Percentiles rank a stretch among this genome's conserved stretches.
phyloP scores from a whole-genome alignment of 2,888 invertebrate species.

The Seira musarum region DNA sequence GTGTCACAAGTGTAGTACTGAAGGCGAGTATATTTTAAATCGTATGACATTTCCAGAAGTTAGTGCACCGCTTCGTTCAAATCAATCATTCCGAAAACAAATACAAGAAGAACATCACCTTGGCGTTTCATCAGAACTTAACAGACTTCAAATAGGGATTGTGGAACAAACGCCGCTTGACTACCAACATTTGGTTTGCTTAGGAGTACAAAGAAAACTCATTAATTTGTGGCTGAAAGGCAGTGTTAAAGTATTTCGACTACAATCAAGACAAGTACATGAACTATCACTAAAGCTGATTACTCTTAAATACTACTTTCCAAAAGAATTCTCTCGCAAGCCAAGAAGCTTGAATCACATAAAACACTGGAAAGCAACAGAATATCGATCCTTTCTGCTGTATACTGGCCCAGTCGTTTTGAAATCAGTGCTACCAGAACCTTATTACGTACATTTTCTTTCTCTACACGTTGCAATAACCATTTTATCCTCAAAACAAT shows the following conservation, averaged over 20 bases:
- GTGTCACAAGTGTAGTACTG: slow-evolving; percentile 32
- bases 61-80: not conserved
- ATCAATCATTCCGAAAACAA: slow-evolving; percentile 11
- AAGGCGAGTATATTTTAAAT: slow-evolving; percentile 17
- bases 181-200: slow-evolving; percentile 59
- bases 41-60: slow-evolving; percentile 18
- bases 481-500: slow-evolving; percentile 12
- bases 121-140: slow-evolving; percentile 20
- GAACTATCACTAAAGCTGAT: slow-evolving; percentile 33
- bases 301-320: slow-evolving; percentile 9
- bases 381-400: slow-evolving; percentile 69
- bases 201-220: slow-evolving; percentile 55
- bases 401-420: slow-evolving; percentile 69
- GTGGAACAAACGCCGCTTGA: slow-evolving; percentile 53
- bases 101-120: slow-evolving; percentile 15
- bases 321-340: slow-evolving; percentile 68
- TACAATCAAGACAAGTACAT: not conserved
- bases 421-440: slow-evolving; percentile 46
- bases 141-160: slow-evolving; percentile 33
- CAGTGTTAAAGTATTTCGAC: not conserved
- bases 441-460: slow-evolving; percentile 54
- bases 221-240: slow-evolving; percentile 30
- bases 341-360: slow-evolving; percentile 66
- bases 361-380: slow-evolving; percentile 70
- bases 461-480: slow-evolving; percentile 22